phyloP scores from a whole-genome alignment of 2,888 invertebrate species.

The Parnassius smintheus region DNA sequence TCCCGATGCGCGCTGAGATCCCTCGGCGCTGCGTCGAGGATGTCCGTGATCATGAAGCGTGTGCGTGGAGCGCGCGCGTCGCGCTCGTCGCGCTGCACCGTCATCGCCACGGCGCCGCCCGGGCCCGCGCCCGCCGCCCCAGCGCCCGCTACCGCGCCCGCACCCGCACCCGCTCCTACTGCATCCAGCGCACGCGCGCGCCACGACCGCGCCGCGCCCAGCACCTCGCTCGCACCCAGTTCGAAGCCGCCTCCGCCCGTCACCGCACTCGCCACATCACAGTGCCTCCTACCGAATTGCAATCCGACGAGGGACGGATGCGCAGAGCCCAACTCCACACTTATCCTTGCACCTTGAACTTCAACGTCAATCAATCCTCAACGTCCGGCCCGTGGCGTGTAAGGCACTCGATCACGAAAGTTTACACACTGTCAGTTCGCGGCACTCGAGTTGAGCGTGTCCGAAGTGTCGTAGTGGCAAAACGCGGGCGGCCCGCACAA shows the following conservation, averaged over 20 bases:
- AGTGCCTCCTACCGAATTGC: constrained; percentile 24
- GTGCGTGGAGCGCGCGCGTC: constrained; percentile 88
- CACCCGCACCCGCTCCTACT: constrained; percentile 53
- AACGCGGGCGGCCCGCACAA: constrained; percentile 36
- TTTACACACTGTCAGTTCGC: constrained; percentile 28
- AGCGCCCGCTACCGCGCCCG: constrained; percentile 55
- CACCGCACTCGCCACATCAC: constrained; percentile 47
- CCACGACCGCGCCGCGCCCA: constrained; percentile 53
- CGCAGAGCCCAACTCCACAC: constrained; percentile 29
- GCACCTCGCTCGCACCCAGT: constrained; percentile 63
- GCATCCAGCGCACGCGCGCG: constrained; percentile 53
- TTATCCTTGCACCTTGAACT: constrained; percentile 13
- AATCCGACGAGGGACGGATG: constrained; percentile 28
- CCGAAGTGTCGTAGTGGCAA: neutral
- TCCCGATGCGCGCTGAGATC: constrained; percentile 81
- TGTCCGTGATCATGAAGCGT: constrained; percentile 95
- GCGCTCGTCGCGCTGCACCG: constrained; percentile 85
- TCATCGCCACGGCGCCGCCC: constrained; percentile 81
- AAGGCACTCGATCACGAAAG: constrained; percentile 35
- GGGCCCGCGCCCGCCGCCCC: constrained; percentile 66
- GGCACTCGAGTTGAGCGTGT: constrained; percentile 11
- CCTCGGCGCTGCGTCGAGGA: constrained; percentile 83
- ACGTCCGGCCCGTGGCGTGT: constrained; percentile 8
- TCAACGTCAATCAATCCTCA: constrained; percentile 4
- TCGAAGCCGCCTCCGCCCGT: constrained; percentile 40